Evolutionary conservation across 1,140 invertebrate species (phyloP).

Genomic region (Pogonus chalceus): DNA sequence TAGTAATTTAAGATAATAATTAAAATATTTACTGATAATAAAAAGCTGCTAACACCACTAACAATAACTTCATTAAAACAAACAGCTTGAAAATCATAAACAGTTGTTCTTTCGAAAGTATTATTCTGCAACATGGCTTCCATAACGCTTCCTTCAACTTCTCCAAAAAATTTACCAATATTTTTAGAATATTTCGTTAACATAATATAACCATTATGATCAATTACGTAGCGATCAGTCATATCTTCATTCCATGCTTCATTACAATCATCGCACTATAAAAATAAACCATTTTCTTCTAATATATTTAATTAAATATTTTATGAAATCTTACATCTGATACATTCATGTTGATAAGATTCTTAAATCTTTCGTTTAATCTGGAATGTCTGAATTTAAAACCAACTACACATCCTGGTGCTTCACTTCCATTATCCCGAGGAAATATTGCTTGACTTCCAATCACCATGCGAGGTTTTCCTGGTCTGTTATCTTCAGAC

Average conservation of each 20-base stretch:
- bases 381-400: conserved; percentile 64
- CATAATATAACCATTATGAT: conserved; percentile 83
- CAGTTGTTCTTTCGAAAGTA: conserved; percentile 63
- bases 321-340: neutral
- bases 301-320: neutral
- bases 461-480: conserved; percentile 55
- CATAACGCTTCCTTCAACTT: conserved; percentile 69
- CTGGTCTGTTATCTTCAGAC: conserved; percentile 52
- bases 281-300: conserved; percentile 1
- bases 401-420: conserved; percentile 79
- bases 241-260: conserved; percentile 45
- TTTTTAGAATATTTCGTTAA: conserved; percentile 57
- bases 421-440: conserved; percentile 60
- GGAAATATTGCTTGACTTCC: conserved; percentile 79
- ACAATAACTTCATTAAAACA: conserved; percentile 43
- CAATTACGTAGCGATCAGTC: conserved; percentile 74
- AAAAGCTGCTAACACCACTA: conserved; percentile 30
- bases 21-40: conserved; percentile 30
- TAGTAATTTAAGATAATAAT: neutral
- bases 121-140: conserved; percentile 59
- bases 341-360: conserved; percentile 44
- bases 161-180: conserved; percentile 77
- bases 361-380: conserved; percentile 55
- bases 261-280: conserved; percentile 39
- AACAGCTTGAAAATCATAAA: conserved; percentile 80